These are phyloP conservation scores for Margarornis squamiger DNA, from an alignment of 2,797 vertebrate species.

Conservation along the genomic window DNA sequence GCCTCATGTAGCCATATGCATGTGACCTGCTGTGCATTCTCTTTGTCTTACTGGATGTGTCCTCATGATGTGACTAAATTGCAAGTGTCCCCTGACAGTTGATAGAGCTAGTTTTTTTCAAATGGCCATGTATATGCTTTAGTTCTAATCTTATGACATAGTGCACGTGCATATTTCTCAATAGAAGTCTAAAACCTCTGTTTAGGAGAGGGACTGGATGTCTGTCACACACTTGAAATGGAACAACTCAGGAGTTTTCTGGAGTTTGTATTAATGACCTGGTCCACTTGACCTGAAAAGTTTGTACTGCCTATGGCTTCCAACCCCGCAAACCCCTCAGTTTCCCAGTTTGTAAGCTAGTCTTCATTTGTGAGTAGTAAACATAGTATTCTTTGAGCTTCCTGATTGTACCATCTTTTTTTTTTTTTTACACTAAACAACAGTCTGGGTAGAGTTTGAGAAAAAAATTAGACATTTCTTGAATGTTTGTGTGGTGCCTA, in stretches of 20 bases:
- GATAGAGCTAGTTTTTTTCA: not conserved
- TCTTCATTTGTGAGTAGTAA: not conserved
- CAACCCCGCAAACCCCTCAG: not conserved
- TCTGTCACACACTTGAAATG: not conserved
- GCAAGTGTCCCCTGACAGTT: not conserved
- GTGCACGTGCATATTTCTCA: not conserved
- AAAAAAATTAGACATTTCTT: not conserved
- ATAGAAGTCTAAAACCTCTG: rapidly evolving
- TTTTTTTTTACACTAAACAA: not conserved
- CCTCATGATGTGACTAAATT: not conserved
- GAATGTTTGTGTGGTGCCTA: not conserved
- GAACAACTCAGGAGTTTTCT: not conserved
- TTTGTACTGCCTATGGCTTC: not conserved
- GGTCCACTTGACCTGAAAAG: not conserved
- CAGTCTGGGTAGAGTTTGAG: not conserved
- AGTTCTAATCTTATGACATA: not conserved
- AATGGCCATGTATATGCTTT: not conserved
- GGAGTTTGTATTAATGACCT: not conserved
- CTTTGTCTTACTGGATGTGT: not conserved
- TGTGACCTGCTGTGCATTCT: not conserved
- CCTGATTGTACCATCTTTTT: not conserved
- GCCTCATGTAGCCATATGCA: not conserved
- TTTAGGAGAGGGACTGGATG: not conserved
- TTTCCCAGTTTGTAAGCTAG: not conserved
- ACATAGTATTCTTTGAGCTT: not conserved